Percentiles rank a stretch among this genome's conserved stretches.
Evolutionary conservation across 2,113 vertebrate genomes (phyloP).

Genomic region (Gymnorhina tibicen): DNA sequence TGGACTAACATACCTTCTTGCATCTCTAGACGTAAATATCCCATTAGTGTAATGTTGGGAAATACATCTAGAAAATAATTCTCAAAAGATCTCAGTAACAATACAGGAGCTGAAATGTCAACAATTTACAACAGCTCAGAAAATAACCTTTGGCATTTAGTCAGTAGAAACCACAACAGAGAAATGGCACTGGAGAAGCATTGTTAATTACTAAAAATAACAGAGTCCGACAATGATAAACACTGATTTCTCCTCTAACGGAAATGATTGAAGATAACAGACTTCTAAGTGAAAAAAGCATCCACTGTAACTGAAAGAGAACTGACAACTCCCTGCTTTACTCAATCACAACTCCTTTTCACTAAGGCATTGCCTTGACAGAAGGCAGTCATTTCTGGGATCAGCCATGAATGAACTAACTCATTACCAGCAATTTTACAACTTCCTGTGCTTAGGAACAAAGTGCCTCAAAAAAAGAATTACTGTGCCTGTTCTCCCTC

Average conservation of each 20-base stretch:
- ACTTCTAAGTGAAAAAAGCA: slow-evolving; percentile 48
- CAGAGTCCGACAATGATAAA: slow-evolving; percentile 4
- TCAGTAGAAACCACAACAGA: slow-evolving; percentile 40
- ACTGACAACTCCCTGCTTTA: slow-evolving; percentile 28
- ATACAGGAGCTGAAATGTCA: slow-evolving; percentile 17
- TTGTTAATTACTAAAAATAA: slow-evolving; percentile 42
- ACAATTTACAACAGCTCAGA: slow-evolving; percentile 14
- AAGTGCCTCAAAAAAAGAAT: slow-evolving; percentile 29
- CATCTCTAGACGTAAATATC: neutral
- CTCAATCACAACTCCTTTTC: slow-evolving; percentile 41
- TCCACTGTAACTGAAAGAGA: slow-evolving; percentile 25
- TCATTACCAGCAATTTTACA: slow-evolving; percentile 57
- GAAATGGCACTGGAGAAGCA: neutral
- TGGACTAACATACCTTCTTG: neutral
- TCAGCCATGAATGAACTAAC: slow-evolving; percentile 49
- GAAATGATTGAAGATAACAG: slow-evolving; percentile 18
- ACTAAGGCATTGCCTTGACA: neutral
- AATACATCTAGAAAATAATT: neutral
- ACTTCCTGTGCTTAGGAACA: slow-evolving; percentile 57
- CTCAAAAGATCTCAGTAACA: neutral
- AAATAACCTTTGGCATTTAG: slow-evolving; percentile 38
- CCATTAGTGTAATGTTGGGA: neutral
- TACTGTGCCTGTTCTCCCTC: slow-evolving; percentile 1
- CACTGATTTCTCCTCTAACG: neutral
- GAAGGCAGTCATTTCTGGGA: slow-evolving; percentile 36